phyloP scores from a whole-genome alignment of 2,888 invertebrate species.

The Tillus elongatus region DNA sequence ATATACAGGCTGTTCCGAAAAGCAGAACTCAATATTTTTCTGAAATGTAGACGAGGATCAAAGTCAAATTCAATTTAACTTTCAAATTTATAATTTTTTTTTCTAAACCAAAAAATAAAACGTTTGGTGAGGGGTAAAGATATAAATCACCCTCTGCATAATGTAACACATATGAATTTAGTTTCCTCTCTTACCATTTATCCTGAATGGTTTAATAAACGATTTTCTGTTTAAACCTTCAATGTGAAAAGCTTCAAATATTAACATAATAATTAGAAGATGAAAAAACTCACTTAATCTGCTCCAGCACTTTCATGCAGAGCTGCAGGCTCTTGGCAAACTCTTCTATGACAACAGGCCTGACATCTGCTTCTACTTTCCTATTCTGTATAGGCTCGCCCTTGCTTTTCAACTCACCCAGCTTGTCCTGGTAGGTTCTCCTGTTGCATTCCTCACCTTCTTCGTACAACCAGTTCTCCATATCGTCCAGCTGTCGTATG shows the following conservation, averaged over 20 bases:
- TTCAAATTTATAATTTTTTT: too few relatives aligned
- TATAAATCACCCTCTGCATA: too few relatives aligned
- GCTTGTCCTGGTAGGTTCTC: constrained; percentile 57
- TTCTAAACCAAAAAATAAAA: too few relatives aligned
- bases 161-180: too few relatives aligned
- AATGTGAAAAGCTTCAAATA: constrained; percentile 5
- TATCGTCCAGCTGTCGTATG: constrained; percentile 62
- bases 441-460: constrained; percentile 89
- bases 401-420: constrained; percentile 55
- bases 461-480: constrained; percentile 96
- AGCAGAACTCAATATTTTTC: too few relatives aligned
- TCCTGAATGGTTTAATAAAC: too few relatives aligned
- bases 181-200: too few relatives aligned
- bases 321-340: constrained; percentile 67
- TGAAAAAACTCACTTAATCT: constrained; percentile 52
- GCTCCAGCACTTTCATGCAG: constrained; percentile 70
- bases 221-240: too few relatives aligned
- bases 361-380: constrained; percentile 68
- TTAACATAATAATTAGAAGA: constrained; percentile 10
- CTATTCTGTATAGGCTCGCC: constrained; percentile 87
- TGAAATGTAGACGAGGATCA: too few relatives aligned
- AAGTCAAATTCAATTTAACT: too few relatives aligned
- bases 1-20: too few relatives aligned
- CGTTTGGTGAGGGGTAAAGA: too few relatives aligned
- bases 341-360: constrained; percentile 73